phyloP scores from a whole-genome alignment of 2,113 vertebrate species.

The Gnathonemus longibarbis region DNA sequence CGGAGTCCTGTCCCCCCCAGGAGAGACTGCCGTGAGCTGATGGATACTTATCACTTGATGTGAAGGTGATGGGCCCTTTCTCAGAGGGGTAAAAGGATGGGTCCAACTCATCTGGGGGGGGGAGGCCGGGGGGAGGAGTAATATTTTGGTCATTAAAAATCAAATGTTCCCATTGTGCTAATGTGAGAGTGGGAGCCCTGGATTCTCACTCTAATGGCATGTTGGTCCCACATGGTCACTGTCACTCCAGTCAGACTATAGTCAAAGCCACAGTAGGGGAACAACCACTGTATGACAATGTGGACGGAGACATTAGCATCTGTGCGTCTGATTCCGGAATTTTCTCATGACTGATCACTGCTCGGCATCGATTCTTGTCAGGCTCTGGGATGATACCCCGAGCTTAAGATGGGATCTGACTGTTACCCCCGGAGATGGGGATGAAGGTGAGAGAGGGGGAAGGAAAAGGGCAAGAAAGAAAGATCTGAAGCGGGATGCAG shows the following conservation, averaged over 20 bases:
- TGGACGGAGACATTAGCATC: neutral
- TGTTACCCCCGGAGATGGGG: neutral
- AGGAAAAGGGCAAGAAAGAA: neutral
- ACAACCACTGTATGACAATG: neutral
- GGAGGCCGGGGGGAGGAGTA: too few relatives aligned
- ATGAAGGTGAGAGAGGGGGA: neutral
- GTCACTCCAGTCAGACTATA: neutral
- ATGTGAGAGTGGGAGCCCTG: neutral
- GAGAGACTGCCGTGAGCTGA: neutral
- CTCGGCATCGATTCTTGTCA: neutral
- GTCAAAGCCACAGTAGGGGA: neutral
- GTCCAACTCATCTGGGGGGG: neutral
- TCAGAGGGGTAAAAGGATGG: neutral
- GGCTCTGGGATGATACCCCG: neutral
- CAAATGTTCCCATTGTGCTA: neutral
- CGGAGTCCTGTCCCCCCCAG: neutral
- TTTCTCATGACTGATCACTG: neutral
- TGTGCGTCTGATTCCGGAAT: neutral
- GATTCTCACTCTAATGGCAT: neutral
- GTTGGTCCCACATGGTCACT: neutral
- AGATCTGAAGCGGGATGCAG: neutral
- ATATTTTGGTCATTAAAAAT: neutral
- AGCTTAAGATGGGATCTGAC: neutral
- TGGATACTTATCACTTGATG: neutral
- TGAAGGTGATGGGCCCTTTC: neutral